Evolutionary conservation across 1,140 invertebrate species (phyloP).

Genomic region (Drosophila parabipectinata): DNA sequence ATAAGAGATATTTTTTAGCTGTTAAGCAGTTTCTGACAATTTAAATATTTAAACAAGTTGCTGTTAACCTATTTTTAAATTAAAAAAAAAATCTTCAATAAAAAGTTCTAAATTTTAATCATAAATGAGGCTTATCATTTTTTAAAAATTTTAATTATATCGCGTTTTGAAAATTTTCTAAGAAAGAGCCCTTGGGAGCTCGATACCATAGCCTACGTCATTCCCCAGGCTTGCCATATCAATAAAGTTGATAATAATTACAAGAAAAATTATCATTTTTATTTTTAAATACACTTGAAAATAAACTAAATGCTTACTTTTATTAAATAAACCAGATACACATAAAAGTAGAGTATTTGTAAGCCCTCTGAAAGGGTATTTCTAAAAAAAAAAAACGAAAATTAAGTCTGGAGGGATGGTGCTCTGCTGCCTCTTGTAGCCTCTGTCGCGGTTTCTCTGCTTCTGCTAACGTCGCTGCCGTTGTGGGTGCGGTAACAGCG

Average conservation of each 20-base stretch:
- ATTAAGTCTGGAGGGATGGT: neutral
- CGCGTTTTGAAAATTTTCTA: too few relatives aligned
- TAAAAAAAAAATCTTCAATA: neutral
- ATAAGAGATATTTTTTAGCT: neutral
- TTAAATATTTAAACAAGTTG: constrained; percentile 25
- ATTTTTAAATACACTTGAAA: neutral
- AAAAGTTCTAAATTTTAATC: neutral
- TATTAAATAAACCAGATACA: too few relatives aligned
- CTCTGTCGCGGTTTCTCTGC: neutral
- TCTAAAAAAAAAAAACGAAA: neutral
- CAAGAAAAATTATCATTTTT: neutral
- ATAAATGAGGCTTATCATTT: neutral
- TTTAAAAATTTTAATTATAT: too few relatives aligned
- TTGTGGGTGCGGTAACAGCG: constrained; percentile 61
- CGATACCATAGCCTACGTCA: constrained; percentile 12
- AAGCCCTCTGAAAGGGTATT: neutral
- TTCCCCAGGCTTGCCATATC: constrained; percentile 33
- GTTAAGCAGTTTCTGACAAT: too few relatives aligned
- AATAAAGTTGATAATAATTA: constrained; percentile 23
- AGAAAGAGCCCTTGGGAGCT: neutral
- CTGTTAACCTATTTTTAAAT: neutral
- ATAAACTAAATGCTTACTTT: too few relatives aligned
- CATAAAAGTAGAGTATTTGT: neutral
- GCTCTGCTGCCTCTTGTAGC: constrained; percentile 1
- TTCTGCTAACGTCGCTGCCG: constrained; percentile 14